Conservation (phyloP, 2,888 invertebrate species). For the Brachypterus glaber region DNA sequence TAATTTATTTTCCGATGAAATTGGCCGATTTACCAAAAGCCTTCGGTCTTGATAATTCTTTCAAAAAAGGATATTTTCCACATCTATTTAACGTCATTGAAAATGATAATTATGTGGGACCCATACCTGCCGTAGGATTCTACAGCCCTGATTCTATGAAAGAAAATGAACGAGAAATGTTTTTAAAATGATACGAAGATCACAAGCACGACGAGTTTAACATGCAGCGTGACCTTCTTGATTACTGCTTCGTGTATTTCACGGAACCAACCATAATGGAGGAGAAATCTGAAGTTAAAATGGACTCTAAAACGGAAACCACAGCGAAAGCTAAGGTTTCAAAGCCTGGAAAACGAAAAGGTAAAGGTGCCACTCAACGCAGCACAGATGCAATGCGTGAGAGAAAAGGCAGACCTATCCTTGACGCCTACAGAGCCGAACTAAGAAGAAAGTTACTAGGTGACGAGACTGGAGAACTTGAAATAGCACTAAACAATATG, state of each 20-base stretch:
- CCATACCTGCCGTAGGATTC: background rate
- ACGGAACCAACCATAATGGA: background rate
- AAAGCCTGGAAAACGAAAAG: background rate
- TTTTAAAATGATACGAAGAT: background rate
- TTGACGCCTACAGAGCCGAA: background rate
- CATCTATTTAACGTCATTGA: background rate
- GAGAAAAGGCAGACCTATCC: too few species aligned
- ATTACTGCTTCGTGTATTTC: background rate
- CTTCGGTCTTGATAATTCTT: too few species aligned
- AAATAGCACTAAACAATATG: background rate
- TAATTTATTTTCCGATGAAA: too few species aligned
- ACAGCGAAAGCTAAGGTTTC: background rate
- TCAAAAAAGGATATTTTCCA: too few species aligned
- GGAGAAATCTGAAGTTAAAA: too few species aligned
- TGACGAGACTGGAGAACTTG: too few species aligned
- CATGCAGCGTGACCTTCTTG: background rate
- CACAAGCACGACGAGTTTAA: too few species aligned
- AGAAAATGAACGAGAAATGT: too few species aligned
- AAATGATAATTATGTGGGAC: conserved; percentile 1
- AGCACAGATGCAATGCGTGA: too few species aligned
- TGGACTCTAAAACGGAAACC: too few species aligned
- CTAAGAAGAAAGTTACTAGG: background rate
- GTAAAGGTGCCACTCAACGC: background rate
- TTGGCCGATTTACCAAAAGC: too few species aligned
- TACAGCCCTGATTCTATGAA: conserved; percentile 1